Conservation (phyloP, 1,140 invertebrate genomes). For the Lepeophtheirus salmonis region DNA sequence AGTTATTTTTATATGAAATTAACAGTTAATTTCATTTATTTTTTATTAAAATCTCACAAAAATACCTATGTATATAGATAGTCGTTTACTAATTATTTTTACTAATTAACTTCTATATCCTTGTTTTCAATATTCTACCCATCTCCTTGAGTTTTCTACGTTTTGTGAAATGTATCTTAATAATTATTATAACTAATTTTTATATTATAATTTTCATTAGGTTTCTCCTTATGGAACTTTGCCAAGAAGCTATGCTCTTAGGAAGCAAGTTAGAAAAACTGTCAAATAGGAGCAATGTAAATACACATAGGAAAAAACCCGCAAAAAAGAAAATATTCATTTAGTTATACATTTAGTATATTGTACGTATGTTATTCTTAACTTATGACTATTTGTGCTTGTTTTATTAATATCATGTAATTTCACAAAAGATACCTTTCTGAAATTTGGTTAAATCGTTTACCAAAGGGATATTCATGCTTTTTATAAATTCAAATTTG, state of each 20-base stretch:
- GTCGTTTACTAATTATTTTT: conserved; percentile 3
- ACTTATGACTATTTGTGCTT: neutral
- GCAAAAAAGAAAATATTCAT: neutral
- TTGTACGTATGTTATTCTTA: neutral
- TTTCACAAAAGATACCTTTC: neutral
- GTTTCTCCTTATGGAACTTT: conserved; percentile 15
- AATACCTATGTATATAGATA: neutral
- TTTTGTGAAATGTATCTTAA: no score
- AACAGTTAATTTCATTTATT: no score
- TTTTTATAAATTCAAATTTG: no score
- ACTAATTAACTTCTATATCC: neutral
- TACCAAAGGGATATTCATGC: neutral
- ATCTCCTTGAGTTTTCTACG: no score
- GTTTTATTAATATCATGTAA: neutral
- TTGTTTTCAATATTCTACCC: no score
- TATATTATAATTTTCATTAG: neutral
- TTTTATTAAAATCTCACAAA: neutral
- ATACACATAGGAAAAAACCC: neutral
- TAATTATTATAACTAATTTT: no score
- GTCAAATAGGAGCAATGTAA: neutral
- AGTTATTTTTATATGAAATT: no score
- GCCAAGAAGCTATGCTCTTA: neutral
- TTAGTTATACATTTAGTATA: neutral
- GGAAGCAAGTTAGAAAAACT: neutral
- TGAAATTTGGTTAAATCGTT: neutral